Evolutionary conservation across 2,113 vertebrate species (phyloP), one percentile per base, ranked within the genome.

Genomic region (Rynchops niger): DNA sequence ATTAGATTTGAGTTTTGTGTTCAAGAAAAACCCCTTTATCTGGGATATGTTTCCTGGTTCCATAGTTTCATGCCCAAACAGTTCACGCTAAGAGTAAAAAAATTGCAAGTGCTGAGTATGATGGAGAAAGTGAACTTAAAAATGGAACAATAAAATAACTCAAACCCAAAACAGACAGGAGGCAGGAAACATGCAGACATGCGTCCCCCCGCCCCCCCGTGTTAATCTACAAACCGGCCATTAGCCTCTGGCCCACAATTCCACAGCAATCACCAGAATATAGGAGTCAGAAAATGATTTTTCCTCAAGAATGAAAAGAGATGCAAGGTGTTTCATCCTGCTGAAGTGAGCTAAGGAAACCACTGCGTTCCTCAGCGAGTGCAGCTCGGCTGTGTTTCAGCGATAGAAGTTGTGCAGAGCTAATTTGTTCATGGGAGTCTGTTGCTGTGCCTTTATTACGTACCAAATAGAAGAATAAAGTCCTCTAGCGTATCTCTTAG

Each of bases 321-420:
- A 22, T 14, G 25, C 11, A 26, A 76, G 29, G 26, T 18, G 6
- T 16, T 59, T 32, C 23, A n/a, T 34, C 32, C 42, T 56, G 26
- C 55, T 23, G 36, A 29, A 16, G n/a, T 2, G 30, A 27, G 53
- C 69, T 27, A 5, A 23, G n/a, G 40, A 23, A 8, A 80, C 19
- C 14, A 1, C 47, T 17, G 0, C 1, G 0, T 6, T 47, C 38
- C 58, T 52, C 29, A 49, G 59, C 29, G 30, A 23, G 43, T 1
- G 32, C 38, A 29, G 15, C 36, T 29, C 50, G 9, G 52, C 65
- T 27, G 2, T 9, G 6, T n/a, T 22, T 25, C 43, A 11, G 56
- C 2, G 20, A 26, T 0, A 32, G 14, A 29, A 13, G 12, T 5
- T 9, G 30, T 10, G 55, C 50, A 63, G 62, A 62, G 56, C 13